Percentiles rank a stretch among this genome's conserved stretches.
Conservation (phyloP, 1,140 invertebrate species). For the Trypoxylus dichotomus region DNA sequence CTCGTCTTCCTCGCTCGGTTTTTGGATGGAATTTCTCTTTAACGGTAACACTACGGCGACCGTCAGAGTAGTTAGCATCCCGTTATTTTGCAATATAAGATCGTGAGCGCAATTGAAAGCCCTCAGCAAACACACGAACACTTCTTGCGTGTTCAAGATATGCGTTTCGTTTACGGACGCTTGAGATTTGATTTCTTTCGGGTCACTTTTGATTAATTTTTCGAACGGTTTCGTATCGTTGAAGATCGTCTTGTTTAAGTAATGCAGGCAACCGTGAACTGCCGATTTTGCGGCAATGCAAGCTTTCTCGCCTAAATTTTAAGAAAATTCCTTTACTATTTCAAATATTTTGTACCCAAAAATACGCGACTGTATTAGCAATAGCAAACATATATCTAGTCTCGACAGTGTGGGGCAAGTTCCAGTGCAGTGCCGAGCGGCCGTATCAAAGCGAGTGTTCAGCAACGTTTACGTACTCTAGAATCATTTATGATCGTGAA, state of each 20-base stretch:
- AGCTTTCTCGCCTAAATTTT: constrained; percentile 70
- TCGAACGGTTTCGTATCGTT: constrained; percentile 51
- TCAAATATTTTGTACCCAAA: too few species aligned
- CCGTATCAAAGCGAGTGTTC: too few species aligned
- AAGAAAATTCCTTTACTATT: too few species aligned
- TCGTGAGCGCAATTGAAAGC: constrained; percentile 88
- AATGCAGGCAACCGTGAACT: constrained; percentile 83
- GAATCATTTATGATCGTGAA: too few species aligned
- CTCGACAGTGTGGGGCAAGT: background rate
- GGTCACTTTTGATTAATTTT: constrained; percentile 38
- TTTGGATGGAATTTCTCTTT: constrained; percentile 36
- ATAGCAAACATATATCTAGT: too few species aligned
- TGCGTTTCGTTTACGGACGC: constrained; percentile 38
- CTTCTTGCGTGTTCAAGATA: constrained; percentile 50
- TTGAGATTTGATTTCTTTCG: constrained; percentile 18
- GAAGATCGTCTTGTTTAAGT: constrained; percentile 79
- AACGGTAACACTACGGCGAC: constrained; percentile 76
- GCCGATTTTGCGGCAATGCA: constrained; percentile 86
- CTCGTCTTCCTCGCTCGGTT: constrained; percentile 50
- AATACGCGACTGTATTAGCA: too few species aligned
- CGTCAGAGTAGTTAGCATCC: constrained; percentile 84
- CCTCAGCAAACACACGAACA: constrained; percentile 77
- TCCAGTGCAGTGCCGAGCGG: too few species aligned
- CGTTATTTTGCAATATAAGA: constrained; percentile 83
- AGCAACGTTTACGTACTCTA: too few species aligned